Conservation (phyloP, 2,113 vertebrate species). For the Oncorhynchus masou region DNA sequence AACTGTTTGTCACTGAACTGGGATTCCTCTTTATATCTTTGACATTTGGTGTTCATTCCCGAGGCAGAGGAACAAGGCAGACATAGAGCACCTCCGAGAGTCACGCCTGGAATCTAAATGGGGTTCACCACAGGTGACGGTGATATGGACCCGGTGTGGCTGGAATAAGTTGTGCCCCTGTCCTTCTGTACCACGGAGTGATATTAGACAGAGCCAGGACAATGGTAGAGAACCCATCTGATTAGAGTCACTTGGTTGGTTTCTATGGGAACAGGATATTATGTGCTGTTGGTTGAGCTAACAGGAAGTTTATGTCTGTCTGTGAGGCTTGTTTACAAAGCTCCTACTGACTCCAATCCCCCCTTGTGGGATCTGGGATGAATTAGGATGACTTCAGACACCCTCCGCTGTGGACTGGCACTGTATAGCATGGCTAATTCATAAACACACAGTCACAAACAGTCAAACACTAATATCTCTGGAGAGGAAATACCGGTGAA, state of each 20-base stretch:
- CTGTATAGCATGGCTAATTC: background rate
- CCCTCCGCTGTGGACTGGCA: background rate
- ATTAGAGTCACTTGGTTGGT: slow-evolving; percentile 45
- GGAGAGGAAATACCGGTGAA: background rate
- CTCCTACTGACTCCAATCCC: slow-evolving; percentile 10
- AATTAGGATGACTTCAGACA: slow-evolving; percentile 6
- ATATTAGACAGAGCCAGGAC: slow-evolving; percentile 36
- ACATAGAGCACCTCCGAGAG: background rate
- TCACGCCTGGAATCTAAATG: background rate
- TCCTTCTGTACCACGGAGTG: slow-evolving; percentile 5
- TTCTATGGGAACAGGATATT: slow-evolving; percentile 60
- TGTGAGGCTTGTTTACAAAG: slow-evolving; percentile 36
- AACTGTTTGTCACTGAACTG: slow-evolving; percentile 31
- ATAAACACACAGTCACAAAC: background rate
- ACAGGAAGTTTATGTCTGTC: slow-evolving; percentile 52
- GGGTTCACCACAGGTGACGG: background rate
- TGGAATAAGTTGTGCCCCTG: slow-evolving; percentile 20
- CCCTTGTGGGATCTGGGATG: slow-evolving; percentile 15
- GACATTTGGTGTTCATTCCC: slow-evolving; percentile 35
- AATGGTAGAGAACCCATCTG: slow-evolving; percentile 46
- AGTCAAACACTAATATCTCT: background rate
- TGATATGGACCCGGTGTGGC: slow-evolving; percentile 5
- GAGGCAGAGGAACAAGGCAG: slow-evolving; percentile 7
- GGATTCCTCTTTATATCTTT: slow-evolving; percentile 35
- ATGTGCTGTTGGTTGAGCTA: slow-evolving; percentile 32